Evolutionary conservation across 2,888 invertebrate genomes (phyloP), one percentile per base, ranked within the genome.

Genomic region (Drosophila siamana): DNA sequence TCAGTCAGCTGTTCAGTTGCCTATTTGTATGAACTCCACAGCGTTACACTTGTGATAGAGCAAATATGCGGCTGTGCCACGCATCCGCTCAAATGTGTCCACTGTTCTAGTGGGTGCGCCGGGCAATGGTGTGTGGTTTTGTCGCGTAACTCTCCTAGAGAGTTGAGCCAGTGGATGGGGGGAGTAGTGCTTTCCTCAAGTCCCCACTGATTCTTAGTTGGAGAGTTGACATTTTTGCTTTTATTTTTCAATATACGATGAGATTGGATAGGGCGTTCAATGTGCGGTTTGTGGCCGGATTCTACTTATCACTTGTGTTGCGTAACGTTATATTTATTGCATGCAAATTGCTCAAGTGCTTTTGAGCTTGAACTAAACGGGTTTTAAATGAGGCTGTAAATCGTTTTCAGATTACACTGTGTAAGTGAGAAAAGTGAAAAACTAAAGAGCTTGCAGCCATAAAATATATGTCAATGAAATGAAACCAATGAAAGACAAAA

Each of bases 21-120:
- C 61, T 5, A 66, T 50, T 51, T 65, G 22, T 28, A 48, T 50
- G 24, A 80, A 80, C 84, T 84, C 70, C 65, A 88, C 78, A 74
- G 90, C 91, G 90, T 90, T 90, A 90, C 90, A 91, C 88, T 90
- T 90, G 90, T 90, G 90, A 83, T 88, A 90, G 77, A 90, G 62
- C 24, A 90, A 88, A 75, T 66, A 78, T 69, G 76, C 73, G 71
- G 16, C 57, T 78, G 79, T 76, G 74, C 57, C 73, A 65, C 74
- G 64, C 78, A 69, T 64, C 67, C 75, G 78, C 71, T 38, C 66
- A 75, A 62, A 4, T 81, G 84, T 68, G 67, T 48, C 38, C 75
- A 87, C 90, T 91, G 90, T 91, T 91, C 90, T 91, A 90, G 90
- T 85, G 87, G 41, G 55, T 50, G 46, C 72, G 67, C 78, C 78